A percentile compares a stretch with the other conserved stretches of the same genome.
phyloP scores from a whole-genome alignment of 64 coral and sea anemone species.

The Montipora efflorescens region DNA sequence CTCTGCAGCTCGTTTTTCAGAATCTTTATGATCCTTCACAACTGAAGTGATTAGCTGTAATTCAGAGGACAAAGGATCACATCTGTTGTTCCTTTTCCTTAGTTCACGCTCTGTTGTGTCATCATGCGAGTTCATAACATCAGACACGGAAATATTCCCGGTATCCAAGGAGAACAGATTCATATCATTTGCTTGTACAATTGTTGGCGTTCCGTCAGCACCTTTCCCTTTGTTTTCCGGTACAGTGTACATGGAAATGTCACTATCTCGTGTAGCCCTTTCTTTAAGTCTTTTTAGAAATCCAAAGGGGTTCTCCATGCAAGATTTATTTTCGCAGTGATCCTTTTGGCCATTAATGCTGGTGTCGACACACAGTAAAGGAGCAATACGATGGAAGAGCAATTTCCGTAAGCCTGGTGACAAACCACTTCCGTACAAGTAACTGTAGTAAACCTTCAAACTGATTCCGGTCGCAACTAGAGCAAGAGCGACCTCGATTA shows the following conservation, averaged over 20 bases:
- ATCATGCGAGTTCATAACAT: background rate
- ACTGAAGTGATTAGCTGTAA: conserved; percentile 51
- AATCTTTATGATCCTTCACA: conserved; percentile 47
- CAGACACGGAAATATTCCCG: background rate
- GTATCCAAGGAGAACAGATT: background rate
- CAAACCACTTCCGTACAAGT: conserved; percentile 43
- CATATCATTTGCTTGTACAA: background rate
- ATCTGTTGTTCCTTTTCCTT: background rate
- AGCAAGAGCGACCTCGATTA: conserved; percentile 78
- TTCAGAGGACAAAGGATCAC: conserved; percentile 34
- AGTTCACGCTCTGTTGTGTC: conserved; percentile 16
- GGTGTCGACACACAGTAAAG: conserved; percentile 48
- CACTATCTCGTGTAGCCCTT: background rate
- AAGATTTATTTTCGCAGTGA: background rate
- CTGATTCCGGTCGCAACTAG: conserved; percentile 83
- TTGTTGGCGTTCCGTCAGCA: background rate
- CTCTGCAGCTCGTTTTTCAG: conserved; percentile 25
- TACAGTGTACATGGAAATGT: conserved; percentile 26
- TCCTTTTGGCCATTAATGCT: background rate
- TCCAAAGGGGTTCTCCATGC: background rate
- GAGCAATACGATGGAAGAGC: conserved; percentile 73
- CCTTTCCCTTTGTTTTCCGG: background rate
- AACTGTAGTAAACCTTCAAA: conserved; percentile 83
- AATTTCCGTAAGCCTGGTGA: conserved; percentile 50
- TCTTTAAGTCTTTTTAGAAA: background rate